These are phyloP conservation scores for Formicarius rufipectus DNA, from an alignment of 2,113 vertebrate genomes.

Conservation along the genomic window DNA sequence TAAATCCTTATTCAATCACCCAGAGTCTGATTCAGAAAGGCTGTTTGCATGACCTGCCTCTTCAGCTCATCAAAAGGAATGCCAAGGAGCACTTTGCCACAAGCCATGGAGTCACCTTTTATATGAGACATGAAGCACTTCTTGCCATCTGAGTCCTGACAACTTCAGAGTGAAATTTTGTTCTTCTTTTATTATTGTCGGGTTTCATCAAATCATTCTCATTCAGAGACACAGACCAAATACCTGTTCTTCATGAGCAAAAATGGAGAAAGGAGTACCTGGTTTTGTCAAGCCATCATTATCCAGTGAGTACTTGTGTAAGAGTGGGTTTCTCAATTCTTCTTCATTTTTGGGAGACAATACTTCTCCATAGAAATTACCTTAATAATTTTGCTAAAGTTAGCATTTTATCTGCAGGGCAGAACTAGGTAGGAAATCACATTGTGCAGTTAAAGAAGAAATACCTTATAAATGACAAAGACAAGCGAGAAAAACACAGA, in stretches of 20 bases:
- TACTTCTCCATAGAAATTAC: not conserved
- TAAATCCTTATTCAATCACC: not conserved
- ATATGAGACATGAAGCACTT: not conserved
- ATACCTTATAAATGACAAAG: not conserved
- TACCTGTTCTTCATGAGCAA: not conserved
- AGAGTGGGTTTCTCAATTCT: not conserved
- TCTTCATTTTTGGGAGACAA: not conserved
- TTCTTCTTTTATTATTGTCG: not conserved
- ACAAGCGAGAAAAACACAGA: not conserved
- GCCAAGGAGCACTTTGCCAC: not conserved
- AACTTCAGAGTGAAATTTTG: not conserved
- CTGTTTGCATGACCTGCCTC: not conserved
- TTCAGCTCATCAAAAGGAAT: not conserved
- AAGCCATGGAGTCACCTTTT: not conserved
- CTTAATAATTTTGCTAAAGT: not conserved
- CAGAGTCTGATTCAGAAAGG: conserved; percentile 9
- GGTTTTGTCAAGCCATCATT: not conserved
- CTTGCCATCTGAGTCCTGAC: not conserved
- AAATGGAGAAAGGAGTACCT: not conserved
- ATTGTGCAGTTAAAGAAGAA: not conserved
- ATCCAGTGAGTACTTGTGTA: not conserved
- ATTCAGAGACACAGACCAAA: not conserved
- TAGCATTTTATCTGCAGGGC: not conserved
- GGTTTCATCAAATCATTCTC: not conserved
- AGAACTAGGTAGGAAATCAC: not conserved